Evolutionary conservation across 2,113 vertebrate species (phyloP).

Genomic region (Anhinga anhinga): DNA sequence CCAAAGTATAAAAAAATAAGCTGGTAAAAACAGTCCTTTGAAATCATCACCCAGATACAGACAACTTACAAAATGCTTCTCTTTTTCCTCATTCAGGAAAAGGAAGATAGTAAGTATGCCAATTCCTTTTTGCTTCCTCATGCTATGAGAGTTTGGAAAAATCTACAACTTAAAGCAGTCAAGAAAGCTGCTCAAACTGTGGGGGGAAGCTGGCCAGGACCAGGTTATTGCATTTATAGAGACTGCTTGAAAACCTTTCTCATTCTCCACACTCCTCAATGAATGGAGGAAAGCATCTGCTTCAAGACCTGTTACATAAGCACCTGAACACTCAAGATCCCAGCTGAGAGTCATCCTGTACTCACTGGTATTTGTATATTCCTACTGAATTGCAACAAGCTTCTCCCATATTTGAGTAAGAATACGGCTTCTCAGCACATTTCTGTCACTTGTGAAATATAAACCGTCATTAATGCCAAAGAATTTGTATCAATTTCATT

Average conservation of each 20-base stretch:
- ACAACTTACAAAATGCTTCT: neutral
- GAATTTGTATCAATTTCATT: neutral
- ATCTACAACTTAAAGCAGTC: neutral
- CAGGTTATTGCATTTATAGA: neutral
- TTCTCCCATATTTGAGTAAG: neutral
- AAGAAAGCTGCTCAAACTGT: neutral
- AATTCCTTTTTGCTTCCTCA: neutral
- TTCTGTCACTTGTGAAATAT: neutral
- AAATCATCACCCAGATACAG: neutral
- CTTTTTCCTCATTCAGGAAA: neutral
- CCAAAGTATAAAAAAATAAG: neutral
- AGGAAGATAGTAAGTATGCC: neutral
- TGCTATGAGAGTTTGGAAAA: neutral
- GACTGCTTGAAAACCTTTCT: neutral
- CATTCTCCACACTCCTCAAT: neutral
- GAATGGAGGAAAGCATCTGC: neutral
- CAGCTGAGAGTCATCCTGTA: neutral
- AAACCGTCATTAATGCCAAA: neutral
- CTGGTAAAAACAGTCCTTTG: neutral
- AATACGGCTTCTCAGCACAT: neutral
- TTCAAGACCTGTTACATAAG: neutral
- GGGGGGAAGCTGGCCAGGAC: neutral
- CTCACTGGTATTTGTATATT: neutral
- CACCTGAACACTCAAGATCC: neutral
- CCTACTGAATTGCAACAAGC: neutral